Evolutionary conservation across 2,888 invertebrate genomes (phyloP), one percentile per base, ranked within the genome.

Genomic region (Hydrotaea diabolus): DNA sequence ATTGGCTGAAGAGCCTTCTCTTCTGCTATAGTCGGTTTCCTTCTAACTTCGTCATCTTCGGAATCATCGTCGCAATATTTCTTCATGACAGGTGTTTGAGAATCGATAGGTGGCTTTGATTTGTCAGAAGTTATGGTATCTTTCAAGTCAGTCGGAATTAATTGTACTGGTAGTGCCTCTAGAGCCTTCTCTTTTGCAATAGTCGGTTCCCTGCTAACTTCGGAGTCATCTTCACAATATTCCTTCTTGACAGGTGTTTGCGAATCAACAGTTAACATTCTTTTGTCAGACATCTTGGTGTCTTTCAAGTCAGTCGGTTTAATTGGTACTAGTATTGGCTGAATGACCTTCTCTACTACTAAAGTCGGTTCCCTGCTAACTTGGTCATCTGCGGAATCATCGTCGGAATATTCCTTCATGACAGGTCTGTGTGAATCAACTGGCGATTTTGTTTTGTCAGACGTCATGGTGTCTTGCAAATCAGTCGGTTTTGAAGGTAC

Each of bases 51-150:
- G 26, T 9, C 23, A 13, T 64, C 62, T 4, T 76, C 76, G n/a
- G 76, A 76, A 13, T 75, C 69, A 15, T 77, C 79, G 49, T 83
- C 81, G 31, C 76, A 76, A 57, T 82, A 78, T 0, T 53, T 39
- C n/a, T 23, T 57, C 0, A 43, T 0, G n/a, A 3, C 11, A 0
- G 79, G 46, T 36, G 69, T 83, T 3, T n/a, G 11, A 23, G 23
- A 43, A 43, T 76, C 78, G 31, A 66, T 2, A 26, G 75, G 77
- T 0, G 57, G 59, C 31, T 73, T 72, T 11, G 76, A 53, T 69
- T 77, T 64, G 11, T 71, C 64, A 13, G 66, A 19, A 0, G 19
- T 43, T 5, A 13, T 64, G 15, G 17, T 11, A 15, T 59, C 57
- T 8, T 9, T 9, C 11, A 17, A 13, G 9, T 23, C 59, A 13